Percentiles rank a stretch among this genome's conserved stretches.
Evolutionary conservation across 2,113 vertebrate genomes (phyloP).

Genomic region (Pedetes capensis): DNA sequence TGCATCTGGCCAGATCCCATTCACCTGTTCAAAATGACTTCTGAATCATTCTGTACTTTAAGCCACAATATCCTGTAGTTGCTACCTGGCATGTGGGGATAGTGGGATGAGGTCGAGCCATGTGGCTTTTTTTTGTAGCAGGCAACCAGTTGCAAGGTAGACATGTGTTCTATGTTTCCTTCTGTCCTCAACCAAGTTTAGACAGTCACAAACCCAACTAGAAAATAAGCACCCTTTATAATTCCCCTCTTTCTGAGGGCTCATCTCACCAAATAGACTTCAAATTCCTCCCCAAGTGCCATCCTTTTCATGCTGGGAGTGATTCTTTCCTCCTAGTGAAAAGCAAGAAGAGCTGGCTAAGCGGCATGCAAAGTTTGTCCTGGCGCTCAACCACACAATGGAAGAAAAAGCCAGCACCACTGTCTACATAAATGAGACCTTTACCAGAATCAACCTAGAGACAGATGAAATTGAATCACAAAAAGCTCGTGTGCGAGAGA

Average conservation of each 20-base stretch:
- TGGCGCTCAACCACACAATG: conserved; percentile 77
- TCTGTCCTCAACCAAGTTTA: neutral
- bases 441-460: conserved; percentile 53
- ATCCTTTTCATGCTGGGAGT: neutral
- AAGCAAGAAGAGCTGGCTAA: conserved; percentile 61
- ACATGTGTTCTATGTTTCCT: neutral
- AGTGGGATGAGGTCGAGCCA: neutral
- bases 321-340: conserved; percentile 62
- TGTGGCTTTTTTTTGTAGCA: neutral
- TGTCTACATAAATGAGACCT: conserved; percentile 75
- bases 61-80: neutral
- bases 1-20: neutral
- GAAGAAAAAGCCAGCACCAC: conserved; percentile 69
- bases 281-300: neutral
- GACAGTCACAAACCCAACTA: neutral
- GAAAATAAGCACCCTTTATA: neutral
- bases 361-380: conserved; percentile 61
- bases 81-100: no score
- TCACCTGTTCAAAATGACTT: neutral
- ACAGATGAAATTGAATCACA: conserved; percentile 61
- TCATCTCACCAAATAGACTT: neutral
- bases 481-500: neutral
- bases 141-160: neutral
- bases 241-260: neutral
- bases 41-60: neutral